Base-by-base conservation (phyloP, 2,113 vertebrate species). In the Noturus placidus region DNA sequence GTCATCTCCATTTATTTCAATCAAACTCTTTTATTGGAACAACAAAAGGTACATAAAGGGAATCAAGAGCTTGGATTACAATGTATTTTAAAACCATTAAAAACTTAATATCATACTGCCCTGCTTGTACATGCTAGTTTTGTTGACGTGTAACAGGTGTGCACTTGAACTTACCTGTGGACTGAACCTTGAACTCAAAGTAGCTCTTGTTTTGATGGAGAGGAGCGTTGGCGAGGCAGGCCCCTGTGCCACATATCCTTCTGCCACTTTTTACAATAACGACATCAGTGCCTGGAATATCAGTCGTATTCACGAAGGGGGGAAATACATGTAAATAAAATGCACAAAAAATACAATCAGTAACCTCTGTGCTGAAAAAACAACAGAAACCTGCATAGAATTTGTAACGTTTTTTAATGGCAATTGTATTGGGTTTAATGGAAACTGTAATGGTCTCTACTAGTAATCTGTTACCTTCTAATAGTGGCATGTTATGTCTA, bases 171-270 rank as follows among this genome's bases (percentile, higher is more conserved):
- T 94, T 92, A 99, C 98, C 98, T 94, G 97, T 97, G 78, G 98
- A 99, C 89, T 99, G 98, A 91, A 99, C 96, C 96, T 99, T 99
- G 93, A 99, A 99, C 89, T 99, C 99, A 88, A 99, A 99, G 92
- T 99, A 99, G 94, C 99, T 99, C 95, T 99, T 99, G 95, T 99
- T 99, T 94, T 99, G 99, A 94, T 99, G 99, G 89, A 99, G 94
- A 88, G 98, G 98, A 85, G 98, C 98, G 59, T 97, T 99, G 90
- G 98, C 98, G 87, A 99, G 94, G 89, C 98, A 99, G 74, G 97
- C 97, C 88, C 98, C 98, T 0, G 97, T 99, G 87, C 98, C 98
- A 94, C 98, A 99, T 96, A 99, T 99, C 92, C 98, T 97, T 92
- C 97, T 95, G 67, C 98, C 98, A 30, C 97, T 99, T 93, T 99